These are phyloP conservation scores for Gambusia affinis DNA, from an alignment of 2,113 vertebrate genomes.

Conservation along the genomic window DNA sequence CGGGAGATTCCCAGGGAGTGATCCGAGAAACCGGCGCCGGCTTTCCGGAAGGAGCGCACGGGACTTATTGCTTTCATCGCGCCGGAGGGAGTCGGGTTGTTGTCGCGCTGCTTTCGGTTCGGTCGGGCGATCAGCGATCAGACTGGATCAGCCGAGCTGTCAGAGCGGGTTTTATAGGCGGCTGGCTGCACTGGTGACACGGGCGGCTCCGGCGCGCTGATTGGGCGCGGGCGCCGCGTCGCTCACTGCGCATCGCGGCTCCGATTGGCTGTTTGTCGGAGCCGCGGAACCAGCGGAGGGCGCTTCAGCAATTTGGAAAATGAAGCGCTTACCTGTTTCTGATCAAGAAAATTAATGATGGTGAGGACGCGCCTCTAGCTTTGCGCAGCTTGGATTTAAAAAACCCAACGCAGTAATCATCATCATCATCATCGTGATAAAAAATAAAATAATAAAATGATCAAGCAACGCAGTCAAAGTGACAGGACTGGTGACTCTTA, in stretches of 20 bases:
- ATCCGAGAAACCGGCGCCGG: constrained; percentile 85
- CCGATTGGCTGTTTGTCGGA: constrained; percentile 62
- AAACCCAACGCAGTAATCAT: not conserved
- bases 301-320: constrained; percentile 82
- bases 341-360: constrained; percentile 80
- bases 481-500: constrained; percentile 59
- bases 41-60: constrained; percentile 91
- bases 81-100: constrained; percentile 28
- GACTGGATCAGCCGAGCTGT: constrained; percentile 80
- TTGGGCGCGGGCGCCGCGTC: constrained; percentile 61
- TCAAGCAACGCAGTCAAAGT: constrained; percentile 1
- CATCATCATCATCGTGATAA: not conserved
- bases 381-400: not conserved
- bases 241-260: constrained; percentile 32
- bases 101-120: constrained; percentile 14
- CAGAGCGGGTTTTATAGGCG: constrained; percentile 80
- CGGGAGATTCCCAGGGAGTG: constrained; percentile 93
- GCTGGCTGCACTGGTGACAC: constrained; percentile 63
- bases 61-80: constrained; percentile 98
- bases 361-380: constrained; percentile 10
- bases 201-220: constrained; percentile 50
- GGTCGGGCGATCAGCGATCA: constrained; percentile 67
- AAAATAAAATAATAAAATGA: too few relatives aligned
- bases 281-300: constrained; percentile 70
- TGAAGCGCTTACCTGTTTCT: constrained; percentile 83